Base-by-base conservation (phyloP, 2,113 vertebrate genomes). In the Perccottus glenii region DNA sequence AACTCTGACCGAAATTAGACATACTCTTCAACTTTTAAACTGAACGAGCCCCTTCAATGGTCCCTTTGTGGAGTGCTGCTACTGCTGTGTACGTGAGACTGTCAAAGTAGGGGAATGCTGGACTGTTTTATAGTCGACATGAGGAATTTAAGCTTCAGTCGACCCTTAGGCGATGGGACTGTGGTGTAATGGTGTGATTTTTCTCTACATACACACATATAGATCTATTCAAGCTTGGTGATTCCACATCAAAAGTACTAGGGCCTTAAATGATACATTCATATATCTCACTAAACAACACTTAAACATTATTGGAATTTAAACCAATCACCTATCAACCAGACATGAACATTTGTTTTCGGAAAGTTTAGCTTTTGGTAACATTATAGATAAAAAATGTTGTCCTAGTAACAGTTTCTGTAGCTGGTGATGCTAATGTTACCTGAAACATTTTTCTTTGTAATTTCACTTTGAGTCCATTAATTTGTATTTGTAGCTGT, bases 1-100 rank as follows among this genome's bases (percentile, higher is more conserved):
- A 93, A 92, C 92, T 93, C 90, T 91, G 92, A 93, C 91, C 92
- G 90, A 92, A 92, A 93, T 93, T 92, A 93, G 91, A 93, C 90
- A 90, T 92, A 91, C 91, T 91, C 89, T 91, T 92, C 91, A 92
- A 91, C 87, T 91, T 91, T 90, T 87, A 84, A 89, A 91, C 89
- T 82, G 79, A 86, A 88, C 85, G 85, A 87, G 85, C 77, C 85
- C 85, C 90, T 86, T 90, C 86, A 92, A 92, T 91, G 90, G 78
- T 71, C 85, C 88, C 87, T 93, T 93, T 93, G 92, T 93, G 82
- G 73, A 79, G 77, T 48, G 67, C 81, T 85, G 69, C 86, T 85
- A 76, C 85, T 27, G 63, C 82, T 73, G 81, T 84, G 69, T 47
- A 48, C 64, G 60, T 80, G 70, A 63, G 65, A 57, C 51, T 44